These are phyloP conservation scores for Dermatemys mawii DNA, from an alignment of 2,113 vertebrate species.

Conservation along the genomic window DNA sequence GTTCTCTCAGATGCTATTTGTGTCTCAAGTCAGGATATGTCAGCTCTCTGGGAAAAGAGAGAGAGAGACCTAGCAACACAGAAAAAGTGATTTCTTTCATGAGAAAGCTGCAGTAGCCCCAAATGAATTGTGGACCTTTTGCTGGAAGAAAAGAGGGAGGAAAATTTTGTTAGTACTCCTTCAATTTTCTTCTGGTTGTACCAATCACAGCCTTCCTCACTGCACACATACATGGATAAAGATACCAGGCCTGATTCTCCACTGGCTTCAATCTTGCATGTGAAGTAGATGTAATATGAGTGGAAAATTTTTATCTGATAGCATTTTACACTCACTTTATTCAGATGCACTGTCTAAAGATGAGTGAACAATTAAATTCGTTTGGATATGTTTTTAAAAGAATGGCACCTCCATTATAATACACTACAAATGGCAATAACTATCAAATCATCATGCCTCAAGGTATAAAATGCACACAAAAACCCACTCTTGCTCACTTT, in stretches of 20 bases:
- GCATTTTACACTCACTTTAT: neutral
- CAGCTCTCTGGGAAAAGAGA: neutral
- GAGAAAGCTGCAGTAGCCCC: neutral
- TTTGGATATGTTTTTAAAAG: neutral
- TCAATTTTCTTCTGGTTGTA: neutral
- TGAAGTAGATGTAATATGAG: neutral
- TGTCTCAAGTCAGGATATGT: neutral
- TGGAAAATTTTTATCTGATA: neutral
- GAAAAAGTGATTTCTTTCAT: neutral
- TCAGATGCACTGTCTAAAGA: neutral
- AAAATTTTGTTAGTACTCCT: neutral
- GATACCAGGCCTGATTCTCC: neutral
- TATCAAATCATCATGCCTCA: neutral
- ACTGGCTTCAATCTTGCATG: neutral
- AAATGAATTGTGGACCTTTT: neutral
- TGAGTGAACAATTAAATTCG: neutral
- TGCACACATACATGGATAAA: neutral
- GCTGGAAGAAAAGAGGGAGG: neutral
- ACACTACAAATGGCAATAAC: neutral
- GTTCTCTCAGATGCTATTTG: neutral
- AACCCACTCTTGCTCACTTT: neutral
- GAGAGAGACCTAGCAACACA: neutral
- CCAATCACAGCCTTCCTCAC: neutral
- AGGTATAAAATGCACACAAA: neutral
- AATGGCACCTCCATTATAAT: rapidly evolving